Base-by-base conservation (phyloP, 1,140 invertebrate species). In the Hylyphantes graminicola region DNA sequence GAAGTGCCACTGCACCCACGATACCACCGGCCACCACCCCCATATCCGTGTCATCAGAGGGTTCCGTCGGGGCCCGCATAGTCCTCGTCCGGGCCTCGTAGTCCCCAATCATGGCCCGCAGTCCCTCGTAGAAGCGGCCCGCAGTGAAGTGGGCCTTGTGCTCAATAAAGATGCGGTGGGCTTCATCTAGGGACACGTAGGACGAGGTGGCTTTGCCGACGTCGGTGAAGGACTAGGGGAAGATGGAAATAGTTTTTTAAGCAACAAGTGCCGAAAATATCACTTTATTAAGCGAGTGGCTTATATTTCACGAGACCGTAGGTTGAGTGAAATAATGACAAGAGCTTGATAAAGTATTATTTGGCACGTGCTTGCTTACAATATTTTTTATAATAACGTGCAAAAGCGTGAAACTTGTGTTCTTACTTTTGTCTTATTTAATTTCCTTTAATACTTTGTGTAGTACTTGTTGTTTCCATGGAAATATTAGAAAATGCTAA, bases 191-290 rank as follows among this genome's bases (percentile, higher is more conserved):
- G 9, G 82, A 70, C 13, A 85, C 48, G 11, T 85, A 85, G 19
- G 10, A 53, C 0, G 82, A 68, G 9, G 82, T 77, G 17, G 74
- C 65, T 19, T 77, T 85, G 5, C 82, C 82, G 1, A 85, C 82
- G 21, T 85, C 82, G n/a, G 82, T 85, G 65, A 65, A 85, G 1
- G 73, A 76, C 82, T 85, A 74, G 2, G 61, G 35, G 48, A 21
- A 53, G 12, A 80, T 50, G 6, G 10, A 77, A 77, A 63, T n/a
- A n/a, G n/a, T n/a, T n/a, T n/a, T n/a, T n/a, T 13, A 12, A 12
- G 10, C n/a, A n/a, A n/a, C n/a, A n/a, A n/a, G n/a, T n/a, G n/a
- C n/a, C n/a, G n/a, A n/a, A n/a, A n/a, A n/a, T n/a, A n/a, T n/a
- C n/a, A n/a, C n/a, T n/a, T n/a, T n/a, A n/a, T n/a, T n/a, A n/a